These are phyloP conservation scores for Drosophila simulans DNA, from an alignment of 1,140 invertebrate species.

Conservation along the genomic window DNA sequence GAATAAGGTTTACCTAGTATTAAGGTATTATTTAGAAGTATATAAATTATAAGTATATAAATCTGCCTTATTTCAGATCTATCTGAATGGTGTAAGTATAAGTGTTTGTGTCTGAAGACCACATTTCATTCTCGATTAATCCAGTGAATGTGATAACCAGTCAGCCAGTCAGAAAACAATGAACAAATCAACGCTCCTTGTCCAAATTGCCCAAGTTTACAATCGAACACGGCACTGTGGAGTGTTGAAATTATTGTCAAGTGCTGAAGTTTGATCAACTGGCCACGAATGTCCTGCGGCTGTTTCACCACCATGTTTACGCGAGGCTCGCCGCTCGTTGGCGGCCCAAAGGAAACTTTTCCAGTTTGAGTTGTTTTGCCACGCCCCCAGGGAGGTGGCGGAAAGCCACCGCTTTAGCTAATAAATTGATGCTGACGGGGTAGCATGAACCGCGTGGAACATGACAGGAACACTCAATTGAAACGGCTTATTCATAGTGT, in stretches of 20 bases:
- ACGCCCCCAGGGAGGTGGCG: constrained; percentile 39
- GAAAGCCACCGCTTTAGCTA: constrained; percentile 47
- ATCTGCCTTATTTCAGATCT: too few relatives aligned
- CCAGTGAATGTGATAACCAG: too few relatives aligned
- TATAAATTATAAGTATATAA: too few relatives aligned
- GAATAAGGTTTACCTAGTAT: background rate
- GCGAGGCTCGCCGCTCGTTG: constrained; percentile 25
- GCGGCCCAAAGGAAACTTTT: constrained; percentile 33
- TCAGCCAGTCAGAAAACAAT: constrained; percentile 3
- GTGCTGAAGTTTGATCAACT: constrained; percentile 78
- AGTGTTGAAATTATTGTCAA: constrained; percentile 80
- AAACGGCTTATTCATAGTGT: constrained; percentile 20
- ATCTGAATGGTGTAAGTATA: background rate
- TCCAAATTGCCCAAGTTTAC: constrained; percentile 57
- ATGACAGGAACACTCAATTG: constrained; percentile 25
- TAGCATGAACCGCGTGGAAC: background rate
- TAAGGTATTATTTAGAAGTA: background rate
- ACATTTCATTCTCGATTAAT: too few relatives aligned
- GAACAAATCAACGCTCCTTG: constrained; percentile 10
- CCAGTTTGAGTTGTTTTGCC: constrained; percentile 57
- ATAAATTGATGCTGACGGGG: constrained; percentile 45
- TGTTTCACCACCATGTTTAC: constrained; percentile 50
- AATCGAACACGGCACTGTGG: constrained; percentile 74
- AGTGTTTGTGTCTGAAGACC: background rate
- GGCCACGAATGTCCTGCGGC: constrained; percentile 43